These are phyloP conservation scores for Willisornis vidua DNA, from an alignment of 2,113 vertebrate species.

Conservation along the genomic window DNA sequence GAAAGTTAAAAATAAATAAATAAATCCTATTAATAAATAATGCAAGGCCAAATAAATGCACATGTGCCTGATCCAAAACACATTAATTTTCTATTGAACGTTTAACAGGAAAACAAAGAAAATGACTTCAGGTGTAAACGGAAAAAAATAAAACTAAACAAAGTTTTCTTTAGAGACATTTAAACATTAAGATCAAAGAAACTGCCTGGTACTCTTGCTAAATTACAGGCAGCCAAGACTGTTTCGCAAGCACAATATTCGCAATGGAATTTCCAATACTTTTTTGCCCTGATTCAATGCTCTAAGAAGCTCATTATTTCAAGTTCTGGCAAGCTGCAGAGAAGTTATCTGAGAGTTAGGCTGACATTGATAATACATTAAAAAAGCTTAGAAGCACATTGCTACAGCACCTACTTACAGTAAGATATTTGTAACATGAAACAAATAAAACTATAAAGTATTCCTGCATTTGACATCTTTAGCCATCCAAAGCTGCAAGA, in stretches of 20 bases:
- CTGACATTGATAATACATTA: constrained; percentile 33
- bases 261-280: constrained; percentile 43
- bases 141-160: not conserved
- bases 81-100: not conserved
- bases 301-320: constrained; percentile 43
- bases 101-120: constrained; percentile 26
- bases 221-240: constrained; percentile 43
- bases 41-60: not conserved
- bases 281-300: constrained; percentile 17
- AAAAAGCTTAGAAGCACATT: constrained; percentile 11
- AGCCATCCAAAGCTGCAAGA: not conserved
- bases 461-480: constrained; percentile 21
- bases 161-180: constrained; percentile 55
- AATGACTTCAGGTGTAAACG: constrained; percentile 30
- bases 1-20: not conserved
- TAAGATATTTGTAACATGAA: constrained; percentile 43
- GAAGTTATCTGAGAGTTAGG: constrained; percentile 9
- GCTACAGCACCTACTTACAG: not conserved
- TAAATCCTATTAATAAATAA: constrained; percentile 2
- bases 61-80: not conserved
- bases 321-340: constrained; percentile 5
- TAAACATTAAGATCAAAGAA: constrained; percentile 61
- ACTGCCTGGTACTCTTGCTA: constrained; percentile 7
- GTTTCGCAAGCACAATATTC: constrained; percentile 45
- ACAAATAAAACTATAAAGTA: constrained; percentile 29